Conservation (phyloP, 1,140 invertebrate genomes). For the Bombus affinis region DNA sequence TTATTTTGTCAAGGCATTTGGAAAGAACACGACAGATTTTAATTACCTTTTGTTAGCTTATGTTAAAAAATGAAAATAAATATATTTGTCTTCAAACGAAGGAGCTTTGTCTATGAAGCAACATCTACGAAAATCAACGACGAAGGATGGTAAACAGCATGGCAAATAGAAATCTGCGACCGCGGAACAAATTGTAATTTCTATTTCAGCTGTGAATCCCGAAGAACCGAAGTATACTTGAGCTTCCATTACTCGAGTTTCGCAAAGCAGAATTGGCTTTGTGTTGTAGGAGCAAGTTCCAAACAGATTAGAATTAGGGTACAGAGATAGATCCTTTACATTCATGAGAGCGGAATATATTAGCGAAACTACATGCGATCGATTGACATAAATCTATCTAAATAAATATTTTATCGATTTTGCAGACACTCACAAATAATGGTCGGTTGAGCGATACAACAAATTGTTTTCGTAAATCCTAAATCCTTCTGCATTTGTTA, state of each 20-base stretch:
- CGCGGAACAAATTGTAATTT: constrained; percentile 18
- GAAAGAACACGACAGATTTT: too few species aligned
- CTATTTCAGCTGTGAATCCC: constrained; percentile 21
- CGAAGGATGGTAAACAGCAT: neutral
- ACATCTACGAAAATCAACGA: neutral
- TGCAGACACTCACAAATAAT: too few species aligned
- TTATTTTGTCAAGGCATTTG: too few species aligned
- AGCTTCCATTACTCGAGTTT: constrained; percentile 48
- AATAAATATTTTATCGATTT: neutral
- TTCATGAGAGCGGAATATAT: constrained; percentile 13
- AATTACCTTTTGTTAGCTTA: too few species aligned
- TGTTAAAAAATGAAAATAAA: neutral
- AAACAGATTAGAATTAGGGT: constrained; percentile 37
- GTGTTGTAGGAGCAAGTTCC: constrained; percentile 27
- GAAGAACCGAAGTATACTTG: constrained; percentile 36
- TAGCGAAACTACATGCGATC: neutral
- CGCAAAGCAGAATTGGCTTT: constrained; percentile 40
- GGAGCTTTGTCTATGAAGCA: neutral
- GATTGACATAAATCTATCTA: neutral
- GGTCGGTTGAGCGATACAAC: neutral
- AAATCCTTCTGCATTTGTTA: neutral
- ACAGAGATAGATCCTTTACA: constrained; percentile 17
- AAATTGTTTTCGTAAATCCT: neutral
- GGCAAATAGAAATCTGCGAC: neutral
- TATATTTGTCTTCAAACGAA: neutral